Evolutionary conservation across 2,888 invertebrate species (phyloP).

Genomic region (Drosophila antonietae): DNA sequence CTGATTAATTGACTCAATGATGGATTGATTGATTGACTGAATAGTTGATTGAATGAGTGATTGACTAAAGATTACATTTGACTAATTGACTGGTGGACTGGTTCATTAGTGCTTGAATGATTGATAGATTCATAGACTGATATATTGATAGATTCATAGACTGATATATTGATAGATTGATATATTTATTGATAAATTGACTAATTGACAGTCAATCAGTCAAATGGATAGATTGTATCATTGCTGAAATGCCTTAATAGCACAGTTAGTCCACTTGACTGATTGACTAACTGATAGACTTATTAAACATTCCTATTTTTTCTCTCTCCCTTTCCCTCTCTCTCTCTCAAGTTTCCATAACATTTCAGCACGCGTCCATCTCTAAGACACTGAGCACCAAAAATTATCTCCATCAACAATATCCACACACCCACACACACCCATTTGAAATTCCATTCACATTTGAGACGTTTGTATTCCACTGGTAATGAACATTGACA

Average conservation of each 20-base stretch:
- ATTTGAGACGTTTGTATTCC: conserved; percentile 64
- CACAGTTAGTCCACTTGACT: too few species aligned
- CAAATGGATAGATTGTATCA: too few species aligned
- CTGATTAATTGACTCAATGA: background rate
- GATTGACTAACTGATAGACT: too few species aligned
- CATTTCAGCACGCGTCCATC: background rate
- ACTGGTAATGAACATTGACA: conserved; percentile 75
- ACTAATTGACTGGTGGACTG: background rate
- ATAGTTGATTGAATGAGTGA: background rate
- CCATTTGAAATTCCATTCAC: conserved; percentile 45
- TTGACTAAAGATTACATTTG: background rate
- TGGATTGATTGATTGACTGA: background rate
- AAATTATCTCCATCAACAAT: conserved; percentile 54
- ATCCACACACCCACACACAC: conserved; percentile 7
- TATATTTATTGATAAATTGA: background rate
- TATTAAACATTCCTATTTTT: too few species aligned
- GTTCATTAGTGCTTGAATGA: too few species aligned
- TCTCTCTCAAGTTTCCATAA: too few species aligned
- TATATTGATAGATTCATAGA: background rate
- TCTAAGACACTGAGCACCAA: conserved; percentile 36
- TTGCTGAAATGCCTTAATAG: too few species aligned
- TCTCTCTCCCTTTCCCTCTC: too few species aligned
- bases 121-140: background rate
- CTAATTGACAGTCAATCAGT: too few species aligned
- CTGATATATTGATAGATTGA: background rate